These are phyloP conservation scores for Bradypodion pumilum DNA, from an alignment of 2,797 vertebrate species.

Conservation along the genomic window DNA sequence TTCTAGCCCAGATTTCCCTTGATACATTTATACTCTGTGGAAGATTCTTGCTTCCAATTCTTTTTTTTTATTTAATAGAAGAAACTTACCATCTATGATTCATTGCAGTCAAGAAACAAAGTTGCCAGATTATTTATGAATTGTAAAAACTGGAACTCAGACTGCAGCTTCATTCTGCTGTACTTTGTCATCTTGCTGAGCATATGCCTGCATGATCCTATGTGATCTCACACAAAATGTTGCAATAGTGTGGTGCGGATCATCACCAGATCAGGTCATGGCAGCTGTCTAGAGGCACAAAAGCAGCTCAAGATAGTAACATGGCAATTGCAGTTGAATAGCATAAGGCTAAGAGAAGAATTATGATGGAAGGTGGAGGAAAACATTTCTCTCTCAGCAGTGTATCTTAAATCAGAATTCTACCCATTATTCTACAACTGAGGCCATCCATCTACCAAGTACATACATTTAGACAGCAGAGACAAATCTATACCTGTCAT, in stretches of 20 bases:
- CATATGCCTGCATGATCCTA: too few relatives aligned
- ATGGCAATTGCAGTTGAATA: neutral
- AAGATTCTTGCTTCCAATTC: too few relatives aligned
- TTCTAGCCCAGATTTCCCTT: too few relatives aligned
- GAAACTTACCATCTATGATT: too few relatives aligned
- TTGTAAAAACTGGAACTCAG: too few relatives aligned
- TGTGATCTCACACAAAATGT: neutral
- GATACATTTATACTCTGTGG: too few relatives aligned
- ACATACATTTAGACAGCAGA: neutral
- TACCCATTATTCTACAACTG: neutral
- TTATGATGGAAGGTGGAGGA: neutral
- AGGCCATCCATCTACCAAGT: neutral
- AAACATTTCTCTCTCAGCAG: neutral
- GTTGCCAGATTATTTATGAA: too few relatives aligned
- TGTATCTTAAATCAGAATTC: neutral
- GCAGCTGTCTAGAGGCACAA: neutral
- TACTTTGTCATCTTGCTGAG: too few relatives aligned
- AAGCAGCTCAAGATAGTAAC: neutral
- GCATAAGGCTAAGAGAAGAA: neutral
- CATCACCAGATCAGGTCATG: neutral
- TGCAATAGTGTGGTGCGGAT: neutral
- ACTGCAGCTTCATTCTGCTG: too few relatives aligned
- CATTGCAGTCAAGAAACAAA: too few relatives aligned
- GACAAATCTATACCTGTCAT: neutral
- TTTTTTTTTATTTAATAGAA: too few relatives aligned